Conservation (phyloP, 1,140 invertebrate species). For the Cardiocondyla obscurior region DNA sequence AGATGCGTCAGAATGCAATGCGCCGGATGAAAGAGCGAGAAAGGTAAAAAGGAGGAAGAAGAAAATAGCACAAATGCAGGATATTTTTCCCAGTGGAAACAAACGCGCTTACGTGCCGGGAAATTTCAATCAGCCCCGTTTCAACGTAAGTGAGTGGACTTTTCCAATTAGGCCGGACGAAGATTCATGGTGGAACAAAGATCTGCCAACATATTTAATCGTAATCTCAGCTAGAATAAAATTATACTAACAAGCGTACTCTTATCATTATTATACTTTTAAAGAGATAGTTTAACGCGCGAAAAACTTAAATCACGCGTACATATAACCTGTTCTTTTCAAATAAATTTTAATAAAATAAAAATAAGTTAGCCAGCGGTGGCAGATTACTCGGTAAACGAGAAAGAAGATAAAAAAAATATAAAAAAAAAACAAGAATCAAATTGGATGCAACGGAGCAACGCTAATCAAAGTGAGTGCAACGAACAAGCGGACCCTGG, state of each 20-base stretch:
- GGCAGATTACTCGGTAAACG: conserved; percentile 8
- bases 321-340: background rate
- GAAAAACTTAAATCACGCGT: background rate
- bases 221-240: background rate
- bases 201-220: conserved; percentile 22
- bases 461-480: conserved; percentile 50
- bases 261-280: background rate
- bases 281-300: background rate
- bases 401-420: no score
- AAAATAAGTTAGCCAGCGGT: background rate
- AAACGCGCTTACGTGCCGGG: conserved; percentile 77
- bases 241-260: background rate
- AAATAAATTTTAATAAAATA: conserved; percentile 4
- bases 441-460: conserved; percentile 39
- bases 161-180: conserved; percentile 78
- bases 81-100: conserved; percentile 73
- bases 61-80: conserved; percentile 26
- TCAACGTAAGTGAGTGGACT: conserved; percentile 68
- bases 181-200: conserved; percentile 72
- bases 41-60: background rate
- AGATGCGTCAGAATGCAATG: conserved; percentile 9
- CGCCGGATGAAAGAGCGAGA: background rate
- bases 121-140: conserved; percentile 72
- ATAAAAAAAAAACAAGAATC: no score
- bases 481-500: conserved; percentile 3